Base-by-base conservation (phyloP, 2,797 vertebrate species). In the Halcyon leucocephala region DNA sequence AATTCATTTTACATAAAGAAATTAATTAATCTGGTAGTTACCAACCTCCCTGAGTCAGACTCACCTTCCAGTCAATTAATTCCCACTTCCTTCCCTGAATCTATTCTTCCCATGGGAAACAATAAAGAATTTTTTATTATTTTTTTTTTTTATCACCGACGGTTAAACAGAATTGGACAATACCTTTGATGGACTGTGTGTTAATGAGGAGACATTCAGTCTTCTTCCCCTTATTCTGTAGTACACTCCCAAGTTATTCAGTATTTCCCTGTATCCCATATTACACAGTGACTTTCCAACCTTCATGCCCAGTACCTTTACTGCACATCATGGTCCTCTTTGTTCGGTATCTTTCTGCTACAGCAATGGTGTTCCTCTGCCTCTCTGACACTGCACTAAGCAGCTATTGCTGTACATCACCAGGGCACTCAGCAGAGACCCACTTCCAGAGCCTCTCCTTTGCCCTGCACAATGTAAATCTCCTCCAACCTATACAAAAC, bases 371-470 rank as follows among this genome's bases (percentile, higher is more conserved):
- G 15, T 20, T 74, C 21, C 8, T 62, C 48, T 37, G 29, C 21
- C 19, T 71, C 20, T 46, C 52, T 21, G 11, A 29, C 33, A 13
- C 22, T 54, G 28, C 33, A n/a, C 41, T 39, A 22, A 44, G 44
- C 44, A 37, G 26, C n/a, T 73, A 3, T 44, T 58, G n/a, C n/a
- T 58, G n/a, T 58, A 51, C 46, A 13, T 48, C 46, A 48, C 46
- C 46, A 24, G 46, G 22, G 19, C 60, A 24, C 19, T 66, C 35
- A 24, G 60, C 28, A 31, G 35, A 83, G 31, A 73, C 49, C 42
- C 33, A 35, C 0, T 2, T 29, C 33, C 29, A 51, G 37, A 44
- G 35, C 66, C 17, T 72, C 31, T 73, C 21, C 1, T 0, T 31
- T 80, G 44, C 22, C 16, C 26, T 58, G 13, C 18, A 24, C 44